These are phyloP conservation scores for Dryobates pubescens DNA, from an alignment of 2,797 vertebrate genomes.

Conservation along the genomic window DNA sequence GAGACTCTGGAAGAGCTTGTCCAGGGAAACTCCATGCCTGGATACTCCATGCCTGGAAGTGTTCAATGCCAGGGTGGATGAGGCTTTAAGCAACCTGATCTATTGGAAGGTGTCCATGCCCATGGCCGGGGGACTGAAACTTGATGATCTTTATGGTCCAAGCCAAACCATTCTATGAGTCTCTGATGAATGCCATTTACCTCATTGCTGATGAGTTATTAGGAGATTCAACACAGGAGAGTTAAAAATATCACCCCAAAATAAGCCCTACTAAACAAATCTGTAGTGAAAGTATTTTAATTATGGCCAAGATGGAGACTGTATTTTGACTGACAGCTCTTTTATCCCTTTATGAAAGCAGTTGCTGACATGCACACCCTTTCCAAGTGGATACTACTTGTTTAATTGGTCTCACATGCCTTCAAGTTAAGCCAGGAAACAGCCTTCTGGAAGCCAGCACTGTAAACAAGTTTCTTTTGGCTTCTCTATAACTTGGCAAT, in stretches of 20 bases:
- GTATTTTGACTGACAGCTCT: not conserved
- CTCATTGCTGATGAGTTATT: not conserved
- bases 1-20: not conserved
- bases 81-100: not conserved
- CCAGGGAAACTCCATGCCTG: not conserved
- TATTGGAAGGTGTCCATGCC: not conserved
- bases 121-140: not conserved
- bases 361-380: not conserved
- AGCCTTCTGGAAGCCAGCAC: not conserved
- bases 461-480: not conserved
- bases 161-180: not conserved
- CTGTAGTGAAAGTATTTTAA: not conserved
- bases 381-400: not conserved
- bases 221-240: not conserved
- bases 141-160: not conserved
- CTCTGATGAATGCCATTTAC: slow-evolving; percentile 4
- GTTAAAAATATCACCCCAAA: not conserved
- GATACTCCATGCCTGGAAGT: not conserved
- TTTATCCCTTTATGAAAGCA: slow-evolving; percentile 12
- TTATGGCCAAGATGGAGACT: not conserved
- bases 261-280: not conserved
- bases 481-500: not conserved
- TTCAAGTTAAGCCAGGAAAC: slow-evolving; percentile 8
- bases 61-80: not conserved
- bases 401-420: not conserved